A percentile compares a stretch with the other conserved stretches of the same genome.
Evolutionary conservation across 2,113 vertebrate genomes (phyloP).

Genomic region (Rana temporaria): DNA sequence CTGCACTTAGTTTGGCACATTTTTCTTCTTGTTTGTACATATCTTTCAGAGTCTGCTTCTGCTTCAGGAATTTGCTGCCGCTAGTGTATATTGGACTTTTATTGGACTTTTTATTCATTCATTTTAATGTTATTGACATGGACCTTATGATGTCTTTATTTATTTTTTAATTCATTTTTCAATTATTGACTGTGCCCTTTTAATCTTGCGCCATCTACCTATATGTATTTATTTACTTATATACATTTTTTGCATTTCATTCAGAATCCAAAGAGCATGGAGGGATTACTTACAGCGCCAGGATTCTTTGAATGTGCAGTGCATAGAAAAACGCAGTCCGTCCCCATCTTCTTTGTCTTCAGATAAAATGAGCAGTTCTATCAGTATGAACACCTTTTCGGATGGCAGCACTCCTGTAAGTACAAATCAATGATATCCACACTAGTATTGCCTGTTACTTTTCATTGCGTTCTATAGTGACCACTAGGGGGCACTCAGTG

Average conservation of each 20-base stretch:
- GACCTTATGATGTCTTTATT: too few species aligned
- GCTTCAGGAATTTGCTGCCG: too few species aligned
- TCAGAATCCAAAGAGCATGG: slow-evolving; percentile 91
- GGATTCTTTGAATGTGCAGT: slow-evolving; percentile 70
- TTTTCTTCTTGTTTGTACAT: too few species aligned
- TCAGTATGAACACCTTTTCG: slow-evolving; percentile 93
- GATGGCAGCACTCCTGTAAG: slow-evolving; percentile 93
- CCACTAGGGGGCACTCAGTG: slow-evolving; percentile 28
- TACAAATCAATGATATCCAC: slow-evolving; percentile 31
- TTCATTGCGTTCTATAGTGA: neutral
- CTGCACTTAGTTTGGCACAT: too few species aligned
- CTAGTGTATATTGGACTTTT: too few species aligned
- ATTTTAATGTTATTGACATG: too few species aligned
- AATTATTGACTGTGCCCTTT: too few species aligned
- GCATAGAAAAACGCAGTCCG: slow-evolving; percentile 81
- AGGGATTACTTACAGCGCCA: slow-evolving; percentile 83
- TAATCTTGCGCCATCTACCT: too few species aligned
- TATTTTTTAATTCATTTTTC: too few species aligned
- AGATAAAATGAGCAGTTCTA: slow-evolving; percentile 90
- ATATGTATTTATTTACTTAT: too few species aligned
- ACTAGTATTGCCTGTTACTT: neutral
- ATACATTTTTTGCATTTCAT: neutral
- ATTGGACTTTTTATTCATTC: too few species aligned
- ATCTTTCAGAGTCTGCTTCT: too few species aligned
- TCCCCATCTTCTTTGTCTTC: slow-evolving; percentile 86